Evolutionary conservation across 2,113 vertebrate genomes (phyloP).

Genomic region (Dromas ardeola): DNA sequence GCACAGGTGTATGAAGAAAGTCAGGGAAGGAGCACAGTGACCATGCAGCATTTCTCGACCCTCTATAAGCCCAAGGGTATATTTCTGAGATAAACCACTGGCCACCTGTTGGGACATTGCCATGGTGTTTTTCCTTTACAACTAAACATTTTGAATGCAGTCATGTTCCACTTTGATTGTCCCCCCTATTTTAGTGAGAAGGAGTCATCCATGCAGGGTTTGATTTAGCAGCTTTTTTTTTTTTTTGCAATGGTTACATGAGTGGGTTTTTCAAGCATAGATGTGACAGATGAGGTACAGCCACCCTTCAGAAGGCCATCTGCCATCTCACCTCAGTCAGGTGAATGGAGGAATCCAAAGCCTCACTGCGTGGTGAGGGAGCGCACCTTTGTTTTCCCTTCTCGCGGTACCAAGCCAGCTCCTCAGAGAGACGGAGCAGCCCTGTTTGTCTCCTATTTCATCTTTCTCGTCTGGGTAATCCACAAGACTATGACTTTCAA

Average conservation of each 20-base stretch:
- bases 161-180: not conserved
- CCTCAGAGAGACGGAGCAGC: not conserved
- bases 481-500: not conserved
- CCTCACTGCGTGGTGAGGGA: not conserved
- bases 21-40: not conserved
- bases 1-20: not conserved
- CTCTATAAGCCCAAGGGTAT: not conserved
- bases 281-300: not conserved
- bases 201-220: no score
- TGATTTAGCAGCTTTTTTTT: not conserved
- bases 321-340: not conserved
- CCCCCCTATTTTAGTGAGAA: not conserved
- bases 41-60: fast-evolving
- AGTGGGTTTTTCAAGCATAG: not conserved
- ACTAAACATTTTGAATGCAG: not conserved
- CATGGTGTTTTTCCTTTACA: not conserved
- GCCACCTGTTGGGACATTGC: not conserved
- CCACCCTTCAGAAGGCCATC: not conserved
- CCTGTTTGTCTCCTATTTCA: not conserved
- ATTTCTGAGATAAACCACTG: not conserved
- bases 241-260: not conserved
- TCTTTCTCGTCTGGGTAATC: not conserved
- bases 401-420: not conserved
- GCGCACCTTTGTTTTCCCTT: not conserved
- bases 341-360: not conserved